Percentiles rank a stretch among this genome's conserved stretches.
Evolutionary conservation across 2,888 invertebrate species (phyloP).

Genomic region (Oxycera nigricornis): DNA sequence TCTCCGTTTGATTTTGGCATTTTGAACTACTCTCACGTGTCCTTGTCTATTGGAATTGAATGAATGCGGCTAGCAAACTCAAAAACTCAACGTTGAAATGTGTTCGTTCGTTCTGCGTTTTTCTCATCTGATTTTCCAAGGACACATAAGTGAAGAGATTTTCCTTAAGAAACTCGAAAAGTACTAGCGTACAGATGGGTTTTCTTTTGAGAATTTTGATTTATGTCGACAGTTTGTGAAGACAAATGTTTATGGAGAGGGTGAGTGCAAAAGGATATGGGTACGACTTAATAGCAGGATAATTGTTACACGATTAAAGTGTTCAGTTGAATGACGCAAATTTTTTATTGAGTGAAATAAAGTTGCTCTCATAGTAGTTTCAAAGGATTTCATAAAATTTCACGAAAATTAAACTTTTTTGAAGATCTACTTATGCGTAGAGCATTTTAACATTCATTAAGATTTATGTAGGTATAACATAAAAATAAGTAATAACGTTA

Average conservation of each 20-base stretch:
- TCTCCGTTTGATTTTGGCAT: conserved; percentile 20
- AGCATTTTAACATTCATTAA: too few species aligned
- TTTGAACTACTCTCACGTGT: conserved; percentile 31
- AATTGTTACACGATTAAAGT: conserved; percentile 29
- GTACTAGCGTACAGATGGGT: conserved; percentile 19
- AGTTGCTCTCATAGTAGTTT: too few species aligned
- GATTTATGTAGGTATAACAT: too few species aligned
- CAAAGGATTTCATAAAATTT: too few species aligned
- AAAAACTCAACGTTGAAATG: conserved; percentile 18
- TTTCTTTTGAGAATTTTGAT: conserved; percentile 29
- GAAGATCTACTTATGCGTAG: too few species aligned
- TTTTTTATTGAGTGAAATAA: too few species aligned
- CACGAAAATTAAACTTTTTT: too few species aligned
- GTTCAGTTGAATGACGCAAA: too few species aligned
- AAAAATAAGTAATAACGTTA: too few species aligned
- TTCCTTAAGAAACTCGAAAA: conserved; percentile 21
- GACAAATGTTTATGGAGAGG: conserved; percentile 18
- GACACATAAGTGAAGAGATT: conserved; percentile 25
- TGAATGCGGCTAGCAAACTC: conserved; percentile 6
- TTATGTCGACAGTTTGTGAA: conserved; percentile 29
- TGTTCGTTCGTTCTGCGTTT: conserved; percentile 9
- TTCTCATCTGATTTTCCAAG: not conserved
- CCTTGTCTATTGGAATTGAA: not conserved
- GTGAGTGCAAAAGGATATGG: not conserved
- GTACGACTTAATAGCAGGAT: conserved; percentile 9